Percentiles rank a stretch among this genome's conserved stretches.
phyloP scores from a whole-genome alignment of 1,140 invertebrate genomes.

The Dermatophagoides farinae region DNA sequence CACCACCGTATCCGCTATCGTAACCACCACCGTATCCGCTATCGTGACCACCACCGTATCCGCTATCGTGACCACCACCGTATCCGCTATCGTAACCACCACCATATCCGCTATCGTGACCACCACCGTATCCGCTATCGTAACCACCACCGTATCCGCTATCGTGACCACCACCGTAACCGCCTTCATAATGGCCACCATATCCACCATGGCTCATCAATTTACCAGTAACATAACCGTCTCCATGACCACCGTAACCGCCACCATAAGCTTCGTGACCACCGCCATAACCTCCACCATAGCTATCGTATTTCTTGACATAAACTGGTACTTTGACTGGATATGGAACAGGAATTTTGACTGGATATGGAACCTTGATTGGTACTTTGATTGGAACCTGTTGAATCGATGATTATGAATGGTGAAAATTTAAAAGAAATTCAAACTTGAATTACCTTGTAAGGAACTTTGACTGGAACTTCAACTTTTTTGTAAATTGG shows the following conservation, averaged over 20 bases:
- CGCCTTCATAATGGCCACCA: background rate
- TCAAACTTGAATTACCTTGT: background rate
- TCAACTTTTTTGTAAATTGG: constrained; percentile 9
- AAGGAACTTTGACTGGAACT: background rate
- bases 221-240: background rate
- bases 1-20: background rate
- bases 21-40: background rate
- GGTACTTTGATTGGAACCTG: background rate
- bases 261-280: background rate
- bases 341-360: constrained; percentile 1
- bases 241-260: constrained; percentile 1
- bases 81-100: background rate
- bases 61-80: background rate
- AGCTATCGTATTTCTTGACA: background rate
- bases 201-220: background rate
- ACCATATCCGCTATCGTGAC: background rate
- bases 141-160: constrained; percentile 4
- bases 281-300: background rate
- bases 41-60: background rate
- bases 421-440: background rate
- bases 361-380: constrained; percentile 5
- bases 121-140: background rate
- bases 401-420: background rate
- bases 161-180: background rate
- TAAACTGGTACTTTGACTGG: constrained; percentile 4